phyloP scores from a whole-genome alignment of 2,797 vertebrate species.

The Steatocranus sp. region DNA sequence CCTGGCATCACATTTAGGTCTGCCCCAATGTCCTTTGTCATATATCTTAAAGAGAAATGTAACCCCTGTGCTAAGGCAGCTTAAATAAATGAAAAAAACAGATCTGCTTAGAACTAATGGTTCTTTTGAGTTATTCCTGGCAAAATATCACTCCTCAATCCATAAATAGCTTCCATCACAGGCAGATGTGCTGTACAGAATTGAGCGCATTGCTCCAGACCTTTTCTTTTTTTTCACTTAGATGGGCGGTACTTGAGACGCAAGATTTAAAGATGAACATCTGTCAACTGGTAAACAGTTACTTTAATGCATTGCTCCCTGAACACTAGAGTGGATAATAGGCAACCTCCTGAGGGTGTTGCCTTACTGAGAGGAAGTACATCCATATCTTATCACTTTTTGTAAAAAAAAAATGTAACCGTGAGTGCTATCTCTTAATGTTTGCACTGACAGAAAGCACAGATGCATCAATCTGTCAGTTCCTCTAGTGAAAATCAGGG shows the following conservation, averaged over 20 bases:
- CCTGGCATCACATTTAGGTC: slow-evolving; percentile 12
- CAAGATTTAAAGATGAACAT: slow-evolving; percentile 16
- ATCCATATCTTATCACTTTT: not conserved
- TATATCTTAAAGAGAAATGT: not conserved
- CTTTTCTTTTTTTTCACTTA: not conserved
- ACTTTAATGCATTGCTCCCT: slow-evolving; percentile 40
- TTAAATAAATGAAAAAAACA: slow-evolving; percentile 6
- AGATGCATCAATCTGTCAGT: slow-evolving; percentile 1
- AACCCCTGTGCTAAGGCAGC: not conserved
- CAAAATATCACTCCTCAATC: slow-evolving; percentile 12
- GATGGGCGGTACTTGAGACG: slow-evolving; percentile 22
- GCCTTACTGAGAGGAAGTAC: slow-evolving; percentile 12
- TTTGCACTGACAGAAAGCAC: not conserved
- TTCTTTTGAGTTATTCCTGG: slow-evolving; percentile 31
- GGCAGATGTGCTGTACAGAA: not conserved
- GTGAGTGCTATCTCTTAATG: not conserved
- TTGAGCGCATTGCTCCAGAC: not conserved
- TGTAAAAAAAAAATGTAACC: not conserved
- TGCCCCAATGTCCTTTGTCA: not conserved
- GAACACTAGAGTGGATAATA: not conserved
- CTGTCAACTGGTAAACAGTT: slow-evolving; percentile 29
- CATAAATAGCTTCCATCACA: slow-evolving; percentile 43
- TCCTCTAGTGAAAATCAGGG: not conserved
- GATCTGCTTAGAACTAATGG: slow-evolving; percentile 36
- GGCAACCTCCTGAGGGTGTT: not conserved